Conservation (phyloP, 2,797 vertebrate species). For the Argyrosomus regius region DNA sequence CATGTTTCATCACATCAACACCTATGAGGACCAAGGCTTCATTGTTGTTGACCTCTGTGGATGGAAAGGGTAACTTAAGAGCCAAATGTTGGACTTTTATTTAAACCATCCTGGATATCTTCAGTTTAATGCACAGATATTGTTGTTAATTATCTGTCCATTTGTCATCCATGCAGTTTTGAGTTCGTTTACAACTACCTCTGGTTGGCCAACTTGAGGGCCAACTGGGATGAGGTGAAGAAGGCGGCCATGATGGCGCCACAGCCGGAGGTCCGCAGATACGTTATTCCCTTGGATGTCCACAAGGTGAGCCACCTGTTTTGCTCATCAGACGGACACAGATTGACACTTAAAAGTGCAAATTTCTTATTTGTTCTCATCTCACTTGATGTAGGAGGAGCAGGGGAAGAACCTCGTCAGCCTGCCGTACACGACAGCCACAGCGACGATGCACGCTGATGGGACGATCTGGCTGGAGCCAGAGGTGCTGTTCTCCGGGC, state of each 20-base stretch:
- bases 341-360: neutral
- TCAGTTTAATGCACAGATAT: neutral
- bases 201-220: slow-evolving; percentile 94
- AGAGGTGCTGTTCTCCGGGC: slow-evolving; percentile 95
- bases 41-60: slow-evolving; percentile 94
- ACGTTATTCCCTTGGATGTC: slow-evolving; percentile 92
- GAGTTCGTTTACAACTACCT: slow-evolving; percentile 99
- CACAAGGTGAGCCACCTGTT: slow-evolving; percentile 86
- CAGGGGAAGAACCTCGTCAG: slow-evolving; percentile 95
- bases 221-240: slow-evolving; percentile 98
- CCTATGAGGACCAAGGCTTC: slow-evolving; percentile 94
- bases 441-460: slow-evolving; percentile 90
- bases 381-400: slow-evolving; percentile 83
- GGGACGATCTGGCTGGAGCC: slow-evolving; percentile 97
- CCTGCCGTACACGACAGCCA: slow-evolving; percentile 94
- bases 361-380: neutral
- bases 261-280: slow-evolving; percentile 96
- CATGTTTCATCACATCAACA: slow-evolving; percentile 98
- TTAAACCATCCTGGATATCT: neutral
- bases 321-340: neutral
- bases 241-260: slow-evolving; percentile 94
- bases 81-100: neutral
- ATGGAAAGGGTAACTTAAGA: slow-evolving; percentile 93
- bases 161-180: slow-evolving; percentile 83
- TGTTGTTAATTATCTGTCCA: neutral